Conservation (phyloP, 2,113 vertebrate genomes). For the Pollimyrus isidori region DNA sequence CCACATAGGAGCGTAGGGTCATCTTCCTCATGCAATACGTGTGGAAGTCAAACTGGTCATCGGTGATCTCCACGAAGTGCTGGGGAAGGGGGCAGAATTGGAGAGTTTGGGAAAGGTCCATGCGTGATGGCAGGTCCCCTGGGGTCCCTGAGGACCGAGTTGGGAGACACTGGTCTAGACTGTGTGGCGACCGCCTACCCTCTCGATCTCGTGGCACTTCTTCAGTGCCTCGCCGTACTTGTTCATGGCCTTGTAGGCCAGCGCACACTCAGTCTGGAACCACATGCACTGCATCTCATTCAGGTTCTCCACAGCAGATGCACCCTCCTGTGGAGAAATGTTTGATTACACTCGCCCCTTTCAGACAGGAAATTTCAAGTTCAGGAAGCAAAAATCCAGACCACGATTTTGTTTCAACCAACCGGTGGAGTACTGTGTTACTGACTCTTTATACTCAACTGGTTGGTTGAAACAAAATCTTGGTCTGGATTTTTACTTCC, state of each 20-base stretch:
- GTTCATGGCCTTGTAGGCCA: slow-evolving; percentile 89
- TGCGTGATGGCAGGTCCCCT: too few relatives aligned
- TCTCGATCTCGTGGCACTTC: slow-evolving; percentile 96
- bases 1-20: slow-evolving; percentile 95
- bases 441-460: not conserved
- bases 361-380: not conserved
- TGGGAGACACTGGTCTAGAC: too few relatives aligned
- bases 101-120: not conserved
- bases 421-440: not conserved
- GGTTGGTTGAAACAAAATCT: not conserved
- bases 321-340: slow-evolving; percentile 45
- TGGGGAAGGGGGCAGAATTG: slow-evolving; percentile 36
- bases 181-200: slow-evolving; percentile 58
- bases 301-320: slow-evolving; percentile 64
- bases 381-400: not conserved
- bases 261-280: slow-evolving; percentile 96
- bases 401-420: not conserved
- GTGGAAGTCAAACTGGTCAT: slow-evolving; percentile 98
- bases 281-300: slow-evolving; percentile 99
- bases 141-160: too few relatives aligned
- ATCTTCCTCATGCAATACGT: slow-evolving; percentile 99
- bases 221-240: slow-evolving; percentile 94
- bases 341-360: not conserved
- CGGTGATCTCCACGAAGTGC: slow-evolving; percentile 99
- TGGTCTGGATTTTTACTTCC: not conserved